Evolutionary conservation across 1,140 invertebrate genomes (phyloP), one percentile per base, ranked within the genome.

Genomic region (Polypedilum pembai): DNA sequence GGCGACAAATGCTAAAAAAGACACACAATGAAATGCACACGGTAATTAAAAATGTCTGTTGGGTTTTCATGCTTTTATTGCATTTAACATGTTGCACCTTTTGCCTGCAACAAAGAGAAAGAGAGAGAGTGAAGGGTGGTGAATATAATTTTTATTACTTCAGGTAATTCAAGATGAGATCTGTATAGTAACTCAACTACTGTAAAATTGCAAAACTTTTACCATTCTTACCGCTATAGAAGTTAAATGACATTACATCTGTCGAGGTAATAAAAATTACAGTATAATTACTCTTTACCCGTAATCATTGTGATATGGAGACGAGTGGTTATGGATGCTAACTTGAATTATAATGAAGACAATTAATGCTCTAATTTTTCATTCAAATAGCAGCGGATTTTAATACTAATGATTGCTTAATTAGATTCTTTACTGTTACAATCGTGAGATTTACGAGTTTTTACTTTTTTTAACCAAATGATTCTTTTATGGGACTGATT

Each of bases 1-100:
- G 24, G 24, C 24, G 24, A 33, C 5, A 33, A 33, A 33, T 33
- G 24, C 24, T 3, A 33, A 33, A 33, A n/a, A 56, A 15, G n/a
- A 56, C 45, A 56, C 45, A 8, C 45, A 56, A 56, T 56, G 45
- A 56, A 56, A 56, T 56, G 45, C n/a, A 56, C n/a, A 56, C 45
- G 15, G 45, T 56, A 56, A 56, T 56, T 56, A 56, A 56, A 56
- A 56, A 56, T 12, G 45, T 56, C 45, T 56, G 45, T 56, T 56
- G 45, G 45, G 45, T 56, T 56, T 56, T 56, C 4, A 15, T 56
- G 45, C n/a, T 56, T 56, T 56, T 56, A 56, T 56, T 12, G 45
- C 45, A 56, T 15, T 56, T 56, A 56, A 56, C 45, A 56, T 56
- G 45, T 56, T 56, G 45, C 45, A 56, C 45, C 45, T 33, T 33